Evolutionary conservation across 1,140 invertebrate species (phyloP), one percentile per base, ranked within the genome.

Genomic region (Lepeophtheirus salmonis): DNA sequence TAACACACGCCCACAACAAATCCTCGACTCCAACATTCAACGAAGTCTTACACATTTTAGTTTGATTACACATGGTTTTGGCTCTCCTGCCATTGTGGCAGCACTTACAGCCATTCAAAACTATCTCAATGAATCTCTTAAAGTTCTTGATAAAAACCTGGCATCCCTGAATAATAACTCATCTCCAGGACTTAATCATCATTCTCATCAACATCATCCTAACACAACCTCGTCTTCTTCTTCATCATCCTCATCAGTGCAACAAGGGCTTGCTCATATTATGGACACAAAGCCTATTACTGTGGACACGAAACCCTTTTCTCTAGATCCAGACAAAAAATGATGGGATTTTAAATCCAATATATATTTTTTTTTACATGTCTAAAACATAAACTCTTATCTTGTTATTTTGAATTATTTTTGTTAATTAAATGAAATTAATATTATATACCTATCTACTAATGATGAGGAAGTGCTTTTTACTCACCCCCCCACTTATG

Each of bases 21-120:
- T 96, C 62, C 77, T 97, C 63, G 92, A 97, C 69, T 86, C 86
- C 3, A 86, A 82, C 65, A 95, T 97, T 71, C 94, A 98, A 74
- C 81, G 90, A 67, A 89, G 94, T 72, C 77, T 98, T 62, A 97
- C 94, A 16, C 91, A 97, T 73, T 98, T 98, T 74, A 94, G 89
- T 62, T 79, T 97, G 65, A 95, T 97, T 69, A 95, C 91, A 41
- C 94, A 98, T 73, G 94, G 94, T 16, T 97, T 97, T 72, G 94
- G 94, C 12, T 87, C 86, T 60, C 94, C 94, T 2, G 92, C 94
- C 23, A 92, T 98, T 17, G 86, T 95, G 10, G 92, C 92, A n/a
- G 89, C 91, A 0, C 77, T 97, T 4, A 95, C 90, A 49, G 87
- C 90, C 62, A 86, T 97, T 71, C 79, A 89, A 82, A 95, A 92